Evolutionary conservation across 2,113 vertebrate genomes (phyloP).

Genomic region (rabbit (Oryctolagus cuniculus)): DNA sequence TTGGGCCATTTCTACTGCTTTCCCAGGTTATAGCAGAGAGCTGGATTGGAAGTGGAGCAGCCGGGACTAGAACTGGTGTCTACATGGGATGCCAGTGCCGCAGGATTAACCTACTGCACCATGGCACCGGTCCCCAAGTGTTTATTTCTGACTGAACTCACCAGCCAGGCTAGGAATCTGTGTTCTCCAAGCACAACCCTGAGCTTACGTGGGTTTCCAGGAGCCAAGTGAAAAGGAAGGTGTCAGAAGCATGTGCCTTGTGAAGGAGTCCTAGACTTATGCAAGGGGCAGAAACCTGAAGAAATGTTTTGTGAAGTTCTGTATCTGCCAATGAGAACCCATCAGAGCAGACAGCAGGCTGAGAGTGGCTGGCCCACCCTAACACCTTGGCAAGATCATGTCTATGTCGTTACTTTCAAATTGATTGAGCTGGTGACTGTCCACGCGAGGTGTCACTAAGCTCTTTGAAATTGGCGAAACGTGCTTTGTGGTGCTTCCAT

Average conservation of each 20-base stretch:
- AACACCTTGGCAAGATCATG: neutral
- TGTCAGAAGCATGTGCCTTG: neutral
- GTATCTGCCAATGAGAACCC: neutral
- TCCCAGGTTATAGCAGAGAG: too few species aligned
- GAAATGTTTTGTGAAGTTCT: neutral
- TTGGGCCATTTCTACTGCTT: too few species aligned
- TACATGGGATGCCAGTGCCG: too few species aligned
- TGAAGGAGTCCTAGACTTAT: neutral
- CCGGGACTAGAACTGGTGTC: too few species aligned
- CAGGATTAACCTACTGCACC: too few species aligned
- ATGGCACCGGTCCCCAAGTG: too few species aligned
- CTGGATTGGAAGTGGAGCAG: too few species aligned
- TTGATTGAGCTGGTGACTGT: neutral
- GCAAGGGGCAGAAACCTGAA: neutral
- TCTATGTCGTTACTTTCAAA: neutral
- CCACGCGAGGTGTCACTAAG: too few species aligned
- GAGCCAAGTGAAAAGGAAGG: neutral
- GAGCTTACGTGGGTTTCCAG: neutral
- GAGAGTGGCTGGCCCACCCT: neutral
- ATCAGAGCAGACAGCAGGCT: neutral
- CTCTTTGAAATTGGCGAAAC: neutral
- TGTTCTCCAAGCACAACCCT: neutral
- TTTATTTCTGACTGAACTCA: conserved; percentile 2
- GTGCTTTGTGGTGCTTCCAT: neutral
- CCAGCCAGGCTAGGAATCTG: neutral